A percentile compares a stretch with the other conserved stretches of the same genome.
phyloP scores from a whole-genome alignment of 2,113 vertebrate genomes.

The Sapajus apella region DNA sequence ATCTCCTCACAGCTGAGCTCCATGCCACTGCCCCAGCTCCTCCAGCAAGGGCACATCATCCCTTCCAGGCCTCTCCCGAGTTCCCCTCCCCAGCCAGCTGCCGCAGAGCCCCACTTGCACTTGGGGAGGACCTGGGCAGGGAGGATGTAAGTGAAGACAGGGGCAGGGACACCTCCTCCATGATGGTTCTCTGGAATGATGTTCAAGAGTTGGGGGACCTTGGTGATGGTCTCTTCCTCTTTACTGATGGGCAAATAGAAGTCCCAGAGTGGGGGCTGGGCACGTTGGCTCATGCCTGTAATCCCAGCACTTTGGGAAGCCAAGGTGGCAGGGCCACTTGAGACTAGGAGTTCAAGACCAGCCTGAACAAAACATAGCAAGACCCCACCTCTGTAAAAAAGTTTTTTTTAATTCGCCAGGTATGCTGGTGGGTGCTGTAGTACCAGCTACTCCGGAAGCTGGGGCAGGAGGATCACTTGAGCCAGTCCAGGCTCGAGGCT shows the following conservation, averaged over 20 bases:
- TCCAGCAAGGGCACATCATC: accelerated
- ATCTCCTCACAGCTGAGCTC: neutral
- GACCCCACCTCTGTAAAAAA: too few species aligned
- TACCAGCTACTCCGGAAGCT: too few species aligned
- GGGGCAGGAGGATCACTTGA: too few species aligned
- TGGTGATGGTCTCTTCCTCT: neutral
- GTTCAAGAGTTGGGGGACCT: neutral
- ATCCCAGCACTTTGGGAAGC: too few species aligned
- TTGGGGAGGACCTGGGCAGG: neutral
- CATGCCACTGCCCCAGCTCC: neutral
- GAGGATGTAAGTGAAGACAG: too few species aligned
- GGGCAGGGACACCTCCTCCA: neutral
- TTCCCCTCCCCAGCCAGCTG: neutral
- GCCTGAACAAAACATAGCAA: too few species aligned
- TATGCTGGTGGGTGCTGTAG: too few species aligned
- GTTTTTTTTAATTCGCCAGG: too few species aligned
- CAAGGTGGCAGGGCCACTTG: too few species aligned
- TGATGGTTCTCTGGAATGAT: neutral
- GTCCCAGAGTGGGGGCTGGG: neutral
- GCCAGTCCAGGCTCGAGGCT: too few species aligned
- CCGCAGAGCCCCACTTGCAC: neutral
- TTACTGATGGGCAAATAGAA: neutral
- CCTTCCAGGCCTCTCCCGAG: neutral
- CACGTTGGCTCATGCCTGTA: too few species aligned
- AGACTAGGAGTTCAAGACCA: too few species aligned